These are phyloP conservation scores for Eudasyphora cyanicolor DNA, from an alignment of 2,888 invertebrate genomes.

Conservation along the genomic window DNA sequence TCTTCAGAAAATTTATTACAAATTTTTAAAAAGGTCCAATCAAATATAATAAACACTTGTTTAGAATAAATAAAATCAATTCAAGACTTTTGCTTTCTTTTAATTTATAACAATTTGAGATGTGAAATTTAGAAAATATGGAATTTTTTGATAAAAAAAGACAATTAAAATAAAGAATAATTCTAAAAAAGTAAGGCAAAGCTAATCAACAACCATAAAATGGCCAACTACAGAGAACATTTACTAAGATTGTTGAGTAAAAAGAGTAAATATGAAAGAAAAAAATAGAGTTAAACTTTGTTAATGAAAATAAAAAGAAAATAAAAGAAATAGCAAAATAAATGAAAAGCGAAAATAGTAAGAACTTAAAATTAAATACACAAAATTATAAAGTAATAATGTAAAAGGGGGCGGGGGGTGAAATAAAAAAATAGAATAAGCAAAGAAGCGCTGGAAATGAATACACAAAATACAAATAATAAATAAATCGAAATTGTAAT, in stretches of 20 bases:
- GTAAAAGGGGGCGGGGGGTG: background rate
- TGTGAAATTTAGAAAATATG: background rate
- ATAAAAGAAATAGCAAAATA: background rate
- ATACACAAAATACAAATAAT: too few species aligned
- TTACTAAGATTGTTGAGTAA: conserved; percentile 8
- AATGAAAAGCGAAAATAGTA: background rate
- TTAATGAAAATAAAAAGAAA: background rate
- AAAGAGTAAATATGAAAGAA: background rate
- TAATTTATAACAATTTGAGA: background rate
- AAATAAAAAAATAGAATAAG: background rate
- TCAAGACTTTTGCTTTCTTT: conserved; percentile 3
- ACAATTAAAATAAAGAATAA: conserved; percentile 10
- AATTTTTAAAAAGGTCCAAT: conserved; percentile 51
- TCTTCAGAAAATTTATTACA: conserved; percentile 46
- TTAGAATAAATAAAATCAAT: conserved; percentile 24
- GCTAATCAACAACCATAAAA: background rate
- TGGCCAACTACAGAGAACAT: conserved; percentile 5
- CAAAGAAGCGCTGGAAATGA: background rate
- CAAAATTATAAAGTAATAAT: background rate
- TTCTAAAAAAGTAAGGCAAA: background rate
- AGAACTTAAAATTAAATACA: conserved; percentile 4
- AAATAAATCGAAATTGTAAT: background rate
- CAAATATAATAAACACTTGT: background rate
- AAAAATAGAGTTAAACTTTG: background rate
- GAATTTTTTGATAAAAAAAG: background rate